Evolutionary conservation across 2,113 vertebrate species (phyloP).

Genomic region (Pachypanchax playfairii): DNA sequence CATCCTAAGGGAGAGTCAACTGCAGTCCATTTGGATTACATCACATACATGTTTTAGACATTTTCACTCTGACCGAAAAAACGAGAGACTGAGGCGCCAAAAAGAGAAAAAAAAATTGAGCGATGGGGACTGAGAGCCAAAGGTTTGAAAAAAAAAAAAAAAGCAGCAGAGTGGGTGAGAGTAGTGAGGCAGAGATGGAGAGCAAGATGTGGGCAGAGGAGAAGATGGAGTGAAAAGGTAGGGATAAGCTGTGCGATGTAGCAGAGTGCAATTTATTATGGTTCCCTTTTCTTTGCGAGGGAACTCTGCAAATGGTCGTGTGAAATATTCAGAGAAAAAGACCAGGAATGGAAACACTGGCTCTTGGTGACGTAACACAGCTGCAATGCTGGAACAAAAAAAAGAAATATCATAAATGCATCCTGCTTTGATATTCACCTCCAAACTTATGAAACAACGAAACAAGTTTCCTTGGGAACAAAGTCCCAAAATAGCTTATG

Average conservation of each 20-base stretch:
- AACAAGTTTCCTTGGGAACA: conserved; percentile 35
- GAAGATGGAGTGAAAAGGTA: conserved; percentile 24
- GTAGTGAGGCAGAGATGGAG: conserved; percentile 15
- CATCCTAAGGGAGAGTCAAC: conserved; percentile 17
- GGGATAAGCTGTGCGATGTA: conserved; percentile 51
- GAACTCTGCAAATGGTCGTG: conserved; percentile 48
- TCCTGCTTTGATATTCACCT: conserved; percentile 46
- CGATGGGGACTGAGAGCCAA: conserved; percentile 29
- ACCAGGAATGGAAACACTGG: conserved; percentile 56
- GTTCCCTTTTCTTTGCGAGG: conserved; percentile 50
- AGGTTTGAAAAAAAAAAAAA: conserved; percentile 22
- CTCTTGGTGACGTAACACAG: conserved; percentile 65
- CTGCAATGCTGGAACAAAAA: conserved; percentile 59
- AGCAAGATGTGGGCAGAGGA: conserved; percentile 19
- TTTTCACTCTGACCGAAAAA: conserved; percentile 47
- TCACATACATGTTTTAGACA: conserved; percentile 71
- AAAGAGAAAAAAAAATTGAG: conserved; percentile 20
- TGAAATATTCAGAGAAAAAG: conserved; percentile 75
- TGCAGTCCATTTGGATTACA: conserved; percentile 69
- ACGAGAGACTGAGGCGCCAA: conserved; percentile 12
- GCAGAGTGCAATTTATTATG: conserved; percentile 59
- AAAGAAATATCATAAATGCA: conserved; percentile 1
- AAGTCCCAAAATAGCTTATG: conserved; percentile 44
- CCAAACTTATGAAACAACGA: conserved; percentile 51
- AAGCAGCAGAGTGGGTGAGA: conserved; percentile 36